Evolutionary conservation across 2,113 vertebrate genomes (phyloP).

Genomic region (Cyphomyrus discorhynchus): DNA sequence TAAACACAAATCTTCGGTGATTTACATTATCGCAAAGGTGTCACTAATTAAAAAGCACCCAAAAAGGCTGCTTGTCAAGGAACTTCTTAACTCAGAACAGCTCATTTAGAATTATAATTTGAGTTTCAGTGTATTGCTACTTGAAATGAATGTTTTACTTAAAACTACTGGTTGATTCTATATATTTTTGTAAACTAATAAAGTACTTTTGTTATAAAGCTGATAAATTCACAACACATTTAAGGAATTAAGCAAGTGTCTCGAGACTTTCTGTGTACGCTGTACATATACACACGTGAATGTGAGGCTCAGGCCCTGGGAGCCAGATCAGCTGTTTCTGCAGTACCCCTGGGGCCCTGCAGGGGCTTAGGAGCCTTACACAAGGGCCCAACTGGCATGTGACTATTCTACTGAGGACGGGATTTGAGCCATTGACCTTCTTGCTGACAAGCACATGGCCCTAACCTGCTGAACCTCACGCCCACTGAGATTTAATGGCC

Average conservation of each 20-base stretch:
- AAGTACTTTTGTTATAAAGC: background rate
- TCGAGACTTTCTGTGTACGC: background rate
- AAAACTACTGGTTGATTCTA: background rate
- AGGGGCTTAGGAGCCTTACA: background rate
- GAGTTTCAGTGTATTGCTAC: background rate
- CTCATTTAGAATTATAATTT: background rate
- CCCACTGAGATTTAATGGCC: background rate
- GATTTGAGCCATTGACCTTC: background rate
- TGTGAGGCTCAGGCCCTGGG: background rate
- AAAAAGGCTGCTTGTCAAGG: background rate
- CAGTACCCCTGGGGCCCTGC: background rate
- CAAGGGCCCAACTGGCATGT: background rate
- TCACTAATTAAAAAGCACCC: background rate
- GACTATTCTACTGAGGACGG: background rate
- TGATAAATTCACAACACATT: background rate
- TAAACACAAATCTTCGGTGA: background rate
- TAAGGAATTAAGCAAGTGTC: background rate
- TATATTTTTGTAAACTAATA: background rate
- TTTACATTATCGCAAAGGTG: background rate
- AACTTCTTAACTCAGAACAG: background rate
- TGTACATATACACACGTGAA: background rate
- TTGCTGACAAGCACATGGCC: background rate
- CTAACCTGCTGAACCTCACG: background rate
- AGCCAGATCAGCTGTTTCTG: background rate
- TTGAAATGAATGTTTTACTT: background rate